Conservation (phyloP, 2,113 vertebrate genomes). For the Enhydra lutris region DNA sequence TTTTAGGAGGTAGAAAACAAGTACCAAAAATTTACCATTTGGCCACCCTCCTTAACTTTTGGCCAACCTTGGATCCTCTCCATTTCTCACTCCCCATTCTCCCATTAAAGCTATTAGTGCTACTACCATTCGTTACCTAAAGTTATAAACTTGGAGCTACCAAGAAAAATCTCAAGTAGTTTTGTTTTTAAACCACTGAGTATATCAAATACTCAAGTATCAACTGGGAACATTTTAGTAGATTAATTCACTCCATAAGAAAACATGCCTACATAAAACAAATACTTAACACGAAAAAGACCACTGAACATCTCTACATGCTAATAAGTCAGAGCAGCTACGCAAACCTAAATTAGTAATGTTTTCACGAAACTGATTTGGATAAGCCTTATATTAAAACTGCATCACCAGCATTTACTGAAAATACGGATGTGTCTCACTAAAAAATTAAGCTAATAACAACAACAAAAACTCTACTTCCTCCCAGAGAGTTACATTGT, state of each 20-base stretch:
- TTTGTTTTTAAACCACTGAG: constrained; percentile 33
- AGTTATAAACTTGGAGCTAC: constrained; percentile 3
- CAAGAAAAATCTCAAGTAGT: constrained; percentile 30
- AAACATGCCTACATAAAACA: constrained; percentile 17
- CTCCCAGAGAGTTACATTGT: constrained; percentile 34
- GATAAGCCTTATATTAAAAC: constrained; percentile 36
- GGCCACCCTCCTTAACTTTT: background rate
- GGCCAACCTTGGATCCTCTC: background rate
- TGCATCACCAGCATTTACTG: background rate
- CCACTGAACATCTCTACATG: background rate
- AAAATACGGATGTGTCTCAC: background rate
- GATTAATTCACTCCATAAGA: constrained; percentile 15
- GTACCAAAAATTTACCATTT: constrained; percentile 2
- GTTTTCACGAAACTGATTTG: constrained; percentile 9
- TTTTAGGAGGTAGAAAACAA: constrained; percentile 60
- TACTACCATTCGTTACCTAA: background rate
- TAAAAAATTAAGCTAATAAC: constrained; percentile 32
- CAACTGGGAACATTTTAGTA: background rate
- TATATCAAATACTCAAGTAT: background rate
- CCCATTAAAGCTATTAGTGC: constrained; percentile 25
- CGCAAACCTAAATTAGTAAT: background rate
- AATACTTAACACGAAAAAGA: background rate
- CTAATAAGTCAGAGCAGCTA: background rate
- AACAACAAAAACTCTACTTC: background rate
- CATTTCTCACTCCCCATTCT: constrained; percentile 25